Percentiles rank a stretch among this genome's conserved stretches.
Conservation (phyloP, 2,113 vertebrate species). For the Gavia stellata region DNA sequence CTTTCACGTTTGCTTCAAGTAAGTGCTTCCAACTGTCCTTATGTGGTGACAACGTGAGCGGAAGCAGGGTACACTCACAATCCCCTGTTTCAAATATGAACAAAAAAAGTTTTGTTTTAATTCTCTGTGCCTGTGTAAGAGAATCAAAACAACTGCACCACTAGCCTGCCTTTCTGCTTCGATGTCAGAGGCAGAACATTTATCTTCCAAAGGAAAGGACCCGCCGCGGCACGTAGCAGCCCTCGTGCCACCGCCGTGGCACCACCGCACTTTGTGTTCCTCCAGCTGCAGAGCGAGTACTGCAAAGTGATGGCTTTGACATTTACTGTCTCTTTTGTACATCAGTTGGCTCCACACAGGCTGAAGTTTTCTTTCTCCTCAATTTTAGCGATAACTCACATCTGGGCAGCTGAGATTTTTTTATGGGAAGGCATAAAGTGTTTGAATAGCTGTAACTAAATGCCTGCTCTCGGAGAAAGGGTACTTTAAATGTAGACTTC, state of each 20-base stretch:
- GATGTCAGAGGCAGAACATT: not conserved
- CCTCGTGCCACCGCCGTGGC: not conserved
- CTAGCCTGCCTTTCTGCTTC: not conserved
- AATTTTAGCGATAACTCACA: not conserved
- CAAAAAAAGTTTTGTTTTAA: not conserved
- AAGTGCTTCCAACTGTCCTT: not conserved
- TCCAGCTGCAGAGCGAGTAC: fast-evolving
- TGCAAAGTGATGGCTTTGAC: not conserved
- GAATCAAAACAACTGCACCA: not conserved
- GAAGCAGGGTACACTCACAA: not conserved
- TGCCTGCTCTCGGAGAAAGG: not conserved
- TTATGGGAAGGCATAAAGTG: not conserved
- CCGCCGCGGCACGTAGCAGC: fast-evolving
- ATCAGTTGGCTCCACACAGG: not conserved
- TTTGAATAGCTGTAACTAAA: not conserved
- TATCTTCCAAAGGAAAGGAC: not conserved
- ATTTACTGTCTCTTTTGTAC: not conserved
- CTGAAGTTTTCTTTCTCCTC: not conserved
- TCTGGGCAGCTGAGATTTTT: not conserved
- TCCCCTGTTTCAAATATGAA: not conserved
- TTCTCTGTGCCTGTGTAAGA: not conserved
- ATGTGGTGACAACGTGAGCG: fast-evolving
- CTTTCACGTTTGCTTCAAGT: not conserved
- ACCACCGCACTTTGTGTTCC: not conserved
- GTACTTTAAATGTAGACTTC: not conserved